Evolutionary conservation across 92 coral and sea anemone genomes (phyloP).

Genomic region (Heteractis magnifica): DNA sequence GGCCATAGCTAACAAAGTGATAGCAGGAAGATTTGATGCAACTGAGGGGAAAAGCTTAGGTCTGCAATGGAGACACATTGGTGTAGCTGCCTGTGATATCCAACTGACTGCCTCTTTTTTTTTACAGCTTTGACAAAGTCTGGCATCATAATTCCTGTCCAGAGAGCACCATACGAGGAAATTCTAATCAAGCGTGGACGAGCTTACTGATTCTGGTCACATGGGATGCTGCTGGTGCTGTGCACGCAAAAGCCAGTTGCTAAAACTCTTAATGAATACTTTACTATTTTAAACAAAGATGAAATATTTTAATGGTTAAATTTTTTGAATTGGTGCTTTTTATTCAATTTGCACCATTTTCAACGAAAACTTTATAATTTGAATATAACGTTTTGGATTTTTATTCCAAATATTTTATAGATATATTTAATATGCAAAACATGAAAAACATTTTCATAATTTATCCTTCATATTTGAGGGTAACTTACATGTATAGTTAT

Average conservation of each 20-base stretch:
- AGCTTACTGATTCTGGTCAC: slow-evolving; percentile 7
- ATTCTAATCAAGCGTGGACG: slow-evolving; percentile 26
- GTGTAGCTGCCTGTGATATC: too few relatives aligned
- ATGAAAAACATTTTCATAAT: not conserved
- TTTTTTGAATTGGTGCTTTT: not conserved
- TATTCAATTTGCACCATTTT: not conserved
- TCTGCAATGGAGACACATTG: too few relatives aligned
- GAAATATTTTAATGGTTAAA: not conserved
- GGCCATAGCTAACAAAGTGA: too few relatives aligned
- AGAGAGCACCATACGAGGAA: slow-evolving; percentile 33
- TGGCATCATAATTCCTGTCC: slow-evolving; percentile 41
- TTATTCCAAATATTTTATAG: not conserved
- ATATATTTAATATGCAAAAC: not conserved
- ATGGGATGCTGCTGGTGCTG: not conserved
- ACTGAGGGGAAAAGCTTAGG: too few relatives aligned
- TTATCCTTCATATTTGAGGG: not conserved
- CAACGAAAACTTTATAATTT: not conserved
- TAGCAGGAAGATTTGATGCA: too few relatives aligned
- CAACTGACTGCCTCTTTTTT: slow-evolving; percentile 7
- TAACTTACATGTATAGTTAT: not conserved
- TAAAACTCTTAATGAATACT: not conserved
- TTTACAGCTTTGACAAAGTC: slow-evolving; percentile 44
- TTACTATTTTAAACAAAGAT: not conserved
- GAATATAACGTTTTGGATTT: not conserved
- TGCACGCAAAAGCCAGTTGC: not conserved